These are phyloP conservation scores for Drosophila serrata DNA, from an alignment of 1,140 invertebrate species.

Conservation along the genomic window DNA sequence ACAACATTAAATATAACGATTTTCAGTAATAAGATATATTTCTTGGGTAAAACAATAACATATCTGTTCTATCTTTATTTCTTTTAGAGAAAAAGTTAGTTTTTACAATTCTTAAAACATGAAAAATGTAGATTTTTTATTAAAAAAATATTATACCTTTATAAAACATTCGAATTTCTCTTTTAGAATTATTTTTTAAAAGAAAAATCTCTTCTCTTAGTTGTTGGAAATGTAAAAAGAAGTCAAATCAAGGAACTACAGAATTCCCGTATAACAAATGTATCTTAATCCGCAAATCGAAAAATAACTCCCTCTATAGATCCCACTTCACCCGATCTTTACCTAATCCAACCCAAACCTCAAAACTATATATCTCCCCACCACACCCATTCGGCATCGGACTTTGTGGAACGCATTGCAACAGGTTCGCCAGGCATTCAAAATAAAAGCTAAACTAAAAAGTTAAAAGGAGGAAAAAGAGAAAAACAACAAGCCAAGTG, in stretches of 20 bases:
- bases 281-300: not conserved
- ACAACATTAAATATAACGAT: not conserved
- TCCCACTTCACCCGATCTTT: not conserved
- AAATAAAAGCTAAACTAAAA: conserved; percentile 48
- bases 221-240: too few species aligned
- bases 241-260: not conserved
- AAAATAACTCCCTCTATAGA: not conserved
- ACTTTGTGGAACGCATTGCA: conserved; percentile 59
- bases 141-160: too few species aligned
- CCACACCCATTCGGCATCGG: conserved; percentile 19
- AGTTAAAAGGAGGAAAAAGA: conserved; percentile 26
- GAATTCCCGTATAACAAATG: not conserved
- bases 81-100: too few species aligned
- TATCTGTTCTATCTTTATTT: too few species aligned
- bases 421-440: conserved; percentile 67
- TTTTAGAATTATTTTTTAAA: not conserved
- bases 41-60: too few species aligned
- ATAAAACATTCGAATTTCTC: not conserved
- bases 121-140: too few species aligned
- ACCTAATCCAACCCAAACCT: conserved; percentile 14
- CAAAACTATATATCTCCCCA: conserved; percentile 33
- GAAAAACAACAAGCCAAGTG: conserved; percentile 5
- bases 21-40: too few species aligned
- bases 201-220: too few species aligned
- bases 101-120: too few species aligned